Evolutionary conservation across 2,888 invertebrate genomes (phyloP), one percentile per base, ranked within the genome.

Genomic region (Metacarcinus magister): DNA sequence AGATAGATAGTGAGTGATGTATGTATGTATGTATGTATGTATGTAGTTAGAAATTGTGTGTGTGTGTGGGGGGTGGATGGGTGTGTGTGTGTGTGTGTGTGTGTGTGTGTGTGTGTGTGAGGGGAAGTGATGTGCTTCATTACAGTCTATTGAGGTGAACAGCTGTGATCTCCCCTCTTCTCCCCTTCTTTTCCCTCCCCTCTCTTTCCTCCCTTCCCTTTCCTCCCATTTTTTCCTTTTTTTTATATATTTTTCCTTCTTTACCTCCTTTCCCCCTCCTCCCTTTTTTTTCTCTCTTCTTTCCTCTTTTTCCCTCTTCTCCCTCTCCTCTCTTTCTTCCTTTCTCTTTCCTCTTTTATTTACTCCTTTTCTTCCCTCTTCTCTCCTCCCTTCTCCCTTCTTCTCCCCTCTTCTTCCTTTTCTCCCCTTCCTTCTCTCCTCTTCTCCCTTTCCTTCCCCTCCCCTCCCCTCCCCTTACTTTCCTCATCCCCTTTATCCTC

Each of bases 201-300:
- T 39, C 8, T 90, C 39, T 28, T 28, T 28, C 28, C 10, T 39
- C 54, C 19, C 2, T 16, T 8, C 13, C 8, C 39, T n/a, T 39
- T 39, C n/a, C 75, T 75, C 75, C n/a, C n/a, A 3, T n/a, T 23
- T 75, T 75, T 75, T n/a, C 39, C 75, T 75, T n/a, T 0, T 75
- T 75, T 3, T 75, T 2, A 2, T 67, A 19, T 23, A 1, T 67
- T 75, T n/a, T 8, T 32, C 32, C n/a, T 87, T 32, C 23, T n/a
- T 32, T 87, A 13, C 32, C n/a, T 32, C 8, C 87, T 87, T 13
- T 87, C 32, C n/a, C 32, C 8, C 32, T 10, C 0, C 87, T 87
- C 19, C 19, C 54, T 54, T 54, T 19, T 87, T 87, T 87, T n/a
- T 87, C n/a, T 87, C n/a, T 87, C 10, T n/a, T 87, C 87, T 87